Conservation (phyloP, 2,888 invertebrate species). For the Oasisia sp. region DNA sequence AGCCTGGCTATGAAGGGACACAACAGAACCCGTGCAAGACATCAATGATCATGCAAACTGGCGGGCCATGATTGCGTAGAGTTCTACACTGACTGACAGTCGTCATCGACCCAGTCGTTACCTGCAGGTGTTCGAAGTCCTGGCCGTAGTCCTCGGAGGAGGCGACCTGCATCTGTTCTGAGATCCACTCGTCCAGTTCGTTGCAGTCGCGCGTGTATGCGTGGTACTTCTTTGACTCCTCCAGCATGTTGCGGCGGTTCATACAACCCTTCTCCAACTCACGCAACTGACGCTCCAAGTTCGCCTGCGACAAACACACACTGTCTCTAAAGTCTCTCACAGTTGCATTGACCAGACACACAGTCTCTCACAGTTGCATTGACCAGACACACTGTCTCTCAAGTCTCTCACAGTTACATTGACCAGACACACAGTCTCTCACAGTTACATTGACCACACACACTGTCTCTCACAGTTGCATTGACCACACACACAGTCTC, state of each 20-base stretch:
- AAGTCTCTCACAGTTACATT: too few species aligned
- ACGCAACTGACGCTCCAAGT: slow-evolving; percentile 72
- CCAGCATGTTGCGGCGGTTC: slow-evolving; percentile 81
- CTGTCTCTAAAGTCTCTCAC: neutral
- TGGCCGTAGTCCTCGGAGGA: slow-evolving; percentile 96
- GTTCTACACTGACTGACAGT: neutral
- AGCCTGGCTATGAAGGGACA: too few species aligned
- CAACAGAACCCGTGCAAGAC: too few species aligned
- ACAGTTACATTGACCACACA: too few species aligned
- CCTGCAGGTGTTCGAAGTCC: slow-evolving; percentile 91
- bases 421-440: too few species aligned
- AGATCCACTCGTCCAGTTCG: slow-evolving; percentile 94
- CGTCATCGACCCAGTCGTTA: slow-evolving; percentile 58
- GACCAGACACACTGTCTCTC: too few species aligned
- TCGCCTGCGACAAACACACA: slow-evolving; percentile 31
- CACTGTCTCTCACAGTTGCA: too few species aligned
- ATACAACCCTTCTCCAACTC: slow-evolving; percentile 61
- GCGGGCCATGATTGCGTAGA: too few species aligned
- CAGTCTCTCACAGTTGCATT: too few species aligned
- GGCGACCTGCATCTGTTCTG: slow-evolving; percentile 88
- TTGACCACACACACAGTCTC: too few species aligned
- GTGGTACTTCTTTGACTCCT: slow-evolving; percentile 88
- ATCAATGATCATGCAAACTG: too few species aligned
- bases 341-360: too few species aligned
- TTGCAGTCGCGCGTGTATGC: slow-evolving; percentile 70